Percentiles rank a stretch among this genome's conserved stretches.
These are phyloP conservation scores for Gambusia affinis DNA, from an alignment of 2,113 vertebrate genomes.

Conservation along the genomic window DNA sequence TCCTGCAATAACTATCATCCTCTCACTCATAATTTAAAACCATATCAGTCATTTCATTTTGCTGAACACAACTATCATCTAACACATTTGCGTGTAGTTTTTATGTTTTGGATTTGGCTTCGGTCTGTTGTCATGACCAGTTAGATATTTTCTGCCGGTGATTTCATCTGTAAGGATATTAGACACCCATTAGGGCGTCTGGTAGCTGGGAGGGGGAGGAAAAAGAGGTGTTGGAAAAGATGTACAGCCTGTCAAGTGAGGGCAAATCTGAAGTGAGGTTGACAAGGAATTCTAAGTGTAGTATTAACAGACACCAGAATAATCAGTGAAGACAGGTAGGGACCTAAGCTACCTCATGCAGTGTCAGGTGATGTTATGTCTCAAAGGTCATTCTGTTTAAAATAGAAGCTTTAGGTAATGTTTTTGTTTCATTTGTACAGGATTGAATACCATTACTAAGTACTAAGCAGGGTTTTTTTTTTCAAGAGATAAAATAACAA, in stretches of 20 bases:
- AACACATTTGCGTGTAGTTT: slow-evolving; percentile 46
- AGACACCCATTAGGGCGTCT: slow-evolving; percentile 44
- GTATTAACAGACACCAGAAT: slow-evolving; percentile 44
- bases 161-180: slow-evolving; percentile 70
- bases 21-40: slow-evolving; percentile 43
- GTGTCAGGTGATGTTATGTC: slow-evolving; percentile 45
- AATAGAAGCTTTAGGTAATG: slow-evolving; percentile 43
- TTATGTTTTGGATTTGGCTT: slow-evolving; percentile 55
- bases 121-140: slow-evolving; percentile 45
- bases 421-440: slow-evolving; percentile 16
- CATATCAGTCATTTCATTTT: slow-evolving; percentile 36
- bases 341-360: slow-evolving; percentile 17
- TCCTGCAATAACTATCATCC: slow-evolving; percentile 17
- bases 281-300: slow-evolving; percentile 20
- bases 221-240: slow-evolving; percentile 51
- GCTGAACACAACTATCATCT: slow-evolving; percentile 49
- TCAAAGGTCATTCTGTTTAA: slow-evolving; percentile 28
- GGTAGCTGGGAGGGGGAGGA: slow-evolving; percentile 39
- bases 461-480: not conserved
- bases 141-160: slow-evolving; percentile 66
- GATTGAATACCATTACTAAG: not conserved
- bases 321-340: slow-evolving; percentile 55
- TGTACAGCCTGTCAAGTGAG: slow-evolving; percentile 37
- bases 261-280: slow-evolving; percentile 38
- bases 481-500: not conserved